Conservation (phyloP, 2,113 vertebrate genomes). For the Sterrhoptilus dennistouni region DNA sequence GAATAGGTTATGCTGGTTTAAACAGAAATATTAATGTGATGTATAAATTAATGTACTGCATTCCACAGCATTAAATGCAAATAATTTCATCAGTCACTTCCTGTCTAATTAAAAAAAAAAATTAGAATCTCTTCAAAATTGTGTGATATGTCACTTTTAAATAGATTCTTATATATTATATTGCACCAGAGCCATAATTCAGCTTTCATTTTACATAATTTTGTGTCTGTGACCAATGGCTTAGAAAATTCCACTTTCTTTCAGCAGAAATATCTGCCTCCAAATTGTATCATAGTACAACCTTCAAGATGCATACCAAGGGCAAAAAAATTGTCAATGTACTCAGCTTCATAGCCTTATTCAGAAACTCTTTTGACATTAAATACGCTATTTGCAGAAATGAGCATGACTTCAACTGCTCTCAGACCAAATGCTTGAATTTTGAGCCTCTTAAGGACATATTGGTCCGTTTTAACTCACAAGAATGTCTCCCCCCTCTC, state of each 20-base stretch:
- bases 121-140: not conserved
- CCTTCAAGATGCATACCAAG: conserved; percentile 8
- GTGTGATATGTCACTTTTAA: not conserved
- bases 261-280: not conserved
- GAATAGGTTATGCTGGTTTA: not conserved
- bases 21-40: conserved; percentile 40
- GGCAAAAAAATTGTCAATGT: not conserved
- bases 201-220: not conserved
- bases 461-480: not conserved
- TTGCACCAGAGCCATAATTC: not conserved
- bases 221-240: conserved; percentile 3
- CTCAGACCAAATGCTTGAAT: not conserved
- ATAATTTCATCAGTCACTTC: not conserved
- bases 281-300: not conserved
- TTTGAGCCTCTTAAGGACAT: not conserved
- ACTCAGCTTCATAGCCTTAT: not conserved
- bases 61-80: not conserved
- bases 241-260: conserved; percentile 54
- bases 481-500: not conserved
- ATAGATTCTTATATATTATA: not conserved
- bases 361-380: not conserved
- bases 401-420: not conserved
- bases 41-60: conserved; percentile 6
- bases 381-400: not conserved
- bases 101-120: not conserved